Evolutionary conservation across 2,888 invertebrate genomes (phyloP).

Genomic region (Campoletis raptor): DNA sequence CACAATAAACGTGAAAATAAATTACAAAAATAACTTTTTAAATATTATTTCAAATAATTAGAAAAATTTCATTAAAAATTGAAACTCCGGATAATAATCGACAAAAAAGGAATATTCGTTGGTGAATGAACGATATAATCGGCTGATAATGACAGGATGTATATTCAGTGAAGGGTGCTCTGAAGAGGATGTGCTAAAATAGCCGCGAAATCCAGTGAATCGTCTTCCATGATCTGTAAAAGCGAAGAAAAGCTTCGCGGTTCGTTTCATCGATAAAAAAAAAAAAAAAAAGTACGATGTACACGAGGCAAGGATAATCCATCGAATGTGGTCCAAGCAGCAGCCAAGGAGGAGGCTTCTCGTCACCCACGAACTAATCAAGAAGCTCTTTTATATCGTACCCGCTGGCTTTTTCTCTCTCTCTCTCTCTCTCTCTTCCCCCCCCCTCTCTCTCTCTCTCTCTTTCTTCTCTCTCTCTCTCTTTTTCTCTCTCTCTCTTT

Average conservation of each 20-base stretch:
- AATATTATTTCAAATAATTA: not conserved
- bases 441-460: conserved; percentile 4
- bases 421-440: conserved; percentile 23
- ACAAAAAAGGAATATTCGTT: not conserved
- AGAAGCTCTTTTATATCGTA: conserved; percentile 72
- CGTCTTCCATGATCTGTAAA: conserved; percentile 47
- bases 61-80: not conserved
- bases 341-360: conserved; percentile 66
- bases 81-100: not conserved
- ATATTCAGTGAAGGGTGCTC: conserved; percentile 19
- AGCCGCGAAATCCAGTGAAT: conserved; percentile 62
- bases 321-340: conserved; percentile 63
- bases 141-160: conserved; percentile 36
- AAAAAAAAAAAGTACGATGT: conserved; percentile 46
- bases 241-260: conserved; percentile 47
- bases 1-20: not conserved
- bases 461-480: conserved; percentile 26
- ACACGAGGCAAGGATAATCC: conserved; percentile 67
- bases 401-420: conserved; percentile 53
- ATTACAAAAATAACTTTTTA: not conserved
- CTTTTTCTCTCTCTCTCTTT: conserved; percentile 6
- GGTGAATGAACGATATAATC: conserved; percentile 24
- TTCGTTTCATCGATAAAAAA: conserved; percentile 59
- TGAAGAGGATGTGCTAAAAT: conserved; percentile 57
- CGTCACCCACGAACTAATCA: conserved; percentile 70